These are phyloP conservation scores for Amphiprion percula DNA, from an alignment of 2,113 vertebrate species.

Conservation along the genomic window DNA sequence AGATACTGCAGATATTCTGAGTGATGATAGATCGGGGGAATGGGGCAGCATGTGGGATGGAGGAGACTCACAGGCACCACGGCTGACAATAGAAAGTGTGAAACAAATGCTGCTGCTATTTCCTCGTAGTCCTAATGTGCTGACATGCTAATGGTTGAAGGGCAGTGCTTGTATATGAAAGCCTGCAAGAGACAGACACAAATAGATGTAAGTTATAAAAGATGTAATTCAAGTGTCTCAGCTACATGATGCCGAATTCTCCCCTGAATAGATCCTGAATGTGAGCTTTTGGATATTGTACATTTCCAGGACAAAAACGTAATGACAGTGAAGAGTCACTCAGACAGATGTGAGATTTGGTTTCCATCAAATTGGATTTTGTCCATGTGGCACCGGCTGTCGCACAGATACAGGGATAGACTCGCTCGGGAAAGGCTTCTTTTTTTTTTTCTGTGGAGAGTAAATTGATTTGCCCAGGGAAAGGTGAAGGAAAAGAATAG, in stretches of 20 bases:
- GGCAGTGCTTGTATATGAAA: not conserved
- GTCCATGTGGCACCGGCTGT: slow-evolving; percentile 12
- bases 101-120: slow-evolving; percentile 45
- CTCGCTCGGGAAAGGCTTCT: slow-evolving; percentile 27
- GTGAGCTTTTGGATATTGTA: not conserved
- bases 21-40: slow-evolving; percentile 21
- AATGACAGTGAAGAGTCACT: not conserved
- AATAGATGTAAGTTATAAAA: not conserved
- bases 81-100: slow-evolving; percentile 33
- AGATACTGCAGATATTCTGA: slow-evolving; percentile 42
- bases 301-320: not conserved
- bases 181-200: not conserved
- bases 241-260: not conserved
- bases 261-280: not conserved
- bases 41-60: slow-evolving; percentile 5
- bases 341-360: not conserved
- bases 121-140: slow-evolving; percentile 19
- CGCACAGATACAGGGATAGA: not conserved
- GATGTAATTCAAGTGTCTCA: not conserved
- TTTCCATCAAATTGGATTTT: slow-evolving; percentile 20
- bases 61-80: slow-evolving; percentile 42
- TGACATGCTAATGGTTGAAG: slow-evolving; percentile 38
- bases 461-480: slow-evolving; percentile 57
- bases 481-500: slow-evolving; percentile 40
- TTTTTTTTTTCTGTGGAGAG: not conserved